Evolutionary conservation across 1,140 invertebrate species (phyloP).

Genomic region (Neuroterus valhalla): DNA sequence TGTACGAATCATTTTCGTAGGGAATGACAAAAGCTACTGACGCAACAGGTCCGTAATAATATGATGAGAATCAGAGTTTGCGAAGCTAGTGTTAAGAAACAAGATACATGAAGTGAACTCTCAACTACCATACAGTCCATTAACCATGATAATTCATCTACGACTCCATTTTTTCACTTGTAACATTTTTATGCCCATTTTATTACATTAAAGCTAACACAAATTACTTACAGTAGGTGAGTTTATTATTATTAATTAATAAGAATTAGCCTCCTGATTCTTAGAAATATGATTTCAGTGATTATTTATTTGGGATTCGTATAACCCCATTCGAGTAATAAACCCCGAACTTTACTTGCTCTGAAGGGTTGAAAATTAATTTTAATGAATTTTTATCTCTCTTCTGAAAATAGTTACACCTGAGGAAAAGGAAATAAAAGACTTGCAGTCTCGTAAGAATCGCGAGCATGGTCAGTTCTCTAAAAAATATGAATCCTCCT

Average conservation of each 20-base stretch:
- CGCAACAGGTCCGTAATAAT: slow-evolving; percentile 46
- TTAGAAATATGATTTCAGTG: not conserved
- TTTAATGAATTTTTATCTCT: slow-evolving; percentile 46
- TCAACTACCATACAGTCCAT: no score
- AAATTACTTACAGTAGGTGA: no score
- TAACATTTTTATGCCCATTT: no score
- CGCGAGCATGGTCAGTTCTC: slow-evolving; percentile 57
- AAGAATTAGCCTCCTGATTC: not conserved
- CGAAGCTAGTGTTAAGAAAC: no score
- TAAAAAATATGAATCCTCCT: slow-evolving; percentile 57
- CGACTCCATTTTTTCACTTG: no score
- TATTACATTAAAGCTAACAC: no score
- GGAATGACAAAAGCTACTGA: slow-evolving; percentile 40
- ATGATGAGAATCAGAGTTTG: no score
- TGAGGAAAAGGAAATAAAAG: slow-evolving; percentile 47
- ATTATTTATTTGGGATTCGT: not conserved
- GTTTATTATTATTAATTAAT: no score
- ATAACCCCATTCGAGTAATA: slow-evolving; percentile 7
- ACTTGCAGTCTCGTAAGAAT: slow-evolving; percentile 53
- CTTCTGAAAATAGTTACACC: slow-evolving; percentile 53
- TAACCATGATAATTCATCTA: no score
- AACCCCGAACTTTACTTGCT: not conserved
- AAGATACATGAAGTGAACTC: no score
- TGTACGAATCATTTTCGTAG: slow-evolving; percentile 43
- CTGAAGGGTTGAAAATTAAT: slow-evolving; percentile 38